A percentile compares a stretch with the other conserved stretches of the same genome.
phyloP scores from a whole-genome alignment of 1,140 invertebrate genomes.

The Triops cancriformis region DNA sequence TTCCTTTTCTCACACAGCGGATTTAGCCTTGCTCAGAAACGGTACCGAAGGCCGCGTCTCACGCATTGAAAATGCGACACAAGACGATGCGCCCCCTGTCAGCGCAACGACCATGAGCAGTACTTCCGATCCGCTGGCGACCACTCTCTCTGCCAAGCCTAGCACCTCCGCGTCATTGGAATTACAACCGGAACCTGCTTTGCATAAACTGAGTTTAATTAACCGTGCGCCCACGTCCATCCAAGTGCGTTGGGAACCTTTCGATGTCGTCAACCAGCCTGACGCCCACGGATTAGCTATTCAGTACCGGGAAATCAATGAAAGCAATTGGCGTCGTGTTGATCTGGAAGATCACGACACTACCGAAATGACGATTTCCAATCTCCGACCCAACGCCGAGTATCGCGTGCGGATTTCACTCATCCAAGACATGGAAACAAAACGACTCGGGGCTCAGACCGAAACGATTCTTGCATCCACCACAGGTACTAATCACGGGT shows the following conservation, averaged over 20 bases:
- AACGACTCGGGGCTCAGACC: neutral
- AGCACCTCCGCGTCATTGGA: neutral
- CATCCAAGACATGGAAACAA: neutral
- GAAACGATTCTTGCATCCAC: neutral
- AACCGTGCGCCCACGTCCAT: neutral
- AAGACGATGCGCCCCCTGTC: neutral
- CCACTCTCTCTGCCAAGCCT: neutral
- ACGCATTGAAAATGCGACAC: neutral
- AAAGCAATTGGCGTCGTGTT: conserved; percentile 4
- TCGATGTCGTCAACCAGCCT: neutral
- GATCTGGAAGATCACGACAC: neutral
- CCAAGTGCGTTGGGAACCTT: conserved; percentile 4
- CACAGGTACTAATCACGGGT: neutral
- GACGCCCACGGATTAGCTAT: neutral
- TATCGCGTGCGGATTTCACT: neutral
- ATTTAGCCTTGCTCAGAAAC: neutral
- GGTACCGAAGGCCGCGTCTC: conserved; percentile 3
- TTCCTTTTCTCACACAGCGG: neutral
- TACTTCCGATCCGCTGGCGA: neutral
- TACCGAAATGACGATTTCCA: neutral
- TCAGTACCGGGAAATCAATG: neutral
- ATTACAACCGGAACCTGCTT: neutral
- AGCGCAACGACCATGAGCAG: neutral
- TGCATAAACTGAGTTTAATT: neutral
- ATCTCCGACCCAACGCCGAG: neutral